These are phyloP conservation scores for Archips xylosteana DNA, from an alignment of 2,888 invertebrate species.

Conservation along the genomic window DNA sequence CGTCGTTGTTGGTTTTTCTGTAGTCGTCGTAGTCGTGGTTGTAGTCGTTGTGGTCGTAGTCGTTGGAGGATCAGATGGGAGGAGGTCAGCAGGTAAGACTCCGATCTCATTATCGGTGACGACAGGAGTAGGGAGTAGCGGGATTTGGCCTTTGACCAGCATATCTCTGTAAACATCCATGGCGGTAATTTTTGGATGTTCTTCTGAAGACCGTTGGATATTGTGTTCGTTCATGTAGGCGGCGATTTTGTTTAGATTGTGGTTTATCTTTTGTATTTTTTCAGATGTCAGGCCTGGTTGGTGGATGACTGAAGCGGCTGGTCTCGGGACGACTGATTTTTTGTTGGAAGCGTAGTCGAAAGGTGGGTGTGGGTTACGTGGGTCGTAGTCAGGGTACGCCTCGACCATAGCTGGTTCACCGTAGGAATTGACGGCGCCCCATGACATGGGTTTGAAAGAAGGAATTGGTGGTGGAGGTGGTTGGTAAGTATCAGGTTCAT, in stretches of 20 bases:
- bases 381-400: conserved; percentile 68
- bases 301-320: conserved; percentile 49
- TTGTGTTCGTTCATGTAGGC: conserved; percentile 61
- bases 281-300: conserved; percentile 65
- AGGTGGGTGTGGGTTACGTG: conserved; percentile 61
- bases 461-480: conserved; percentile 68
- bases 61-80: conserved; percentile 52
- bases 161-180: conserved; percentile 63
- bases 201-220: conserved; percentile 71
- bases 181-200: conserved; percentile 62
- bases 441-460: conserved; percentile 69
- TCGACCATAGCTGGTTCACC: conserved; percentile 74
- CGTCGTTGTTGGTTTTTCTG: conserved; percentile 60
- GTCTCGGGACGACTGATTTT: conserved; percentile 55
- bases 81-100: conserved; percentile 73
- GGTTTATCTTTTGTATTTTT: conserved; percentile 76
- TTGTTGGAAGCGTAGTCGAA: conserved; percentile 69
- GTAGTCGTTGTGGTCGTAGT: conserved; percentile 49
- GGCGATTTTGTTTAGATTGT: conserved; percentile 71
- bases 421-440: conserved; percentile 78
- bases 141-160: conserved; percentile 63
- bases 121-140: conserved; percentile 71
- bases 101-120: conserved; percentile 77
- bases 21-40: conserved; percentile 55
- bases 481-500: conserved; percentile 53